Base-by-base conservation (phyloP, 2,797 vertebrate species). In the Artibeus lituratus region DNA sequence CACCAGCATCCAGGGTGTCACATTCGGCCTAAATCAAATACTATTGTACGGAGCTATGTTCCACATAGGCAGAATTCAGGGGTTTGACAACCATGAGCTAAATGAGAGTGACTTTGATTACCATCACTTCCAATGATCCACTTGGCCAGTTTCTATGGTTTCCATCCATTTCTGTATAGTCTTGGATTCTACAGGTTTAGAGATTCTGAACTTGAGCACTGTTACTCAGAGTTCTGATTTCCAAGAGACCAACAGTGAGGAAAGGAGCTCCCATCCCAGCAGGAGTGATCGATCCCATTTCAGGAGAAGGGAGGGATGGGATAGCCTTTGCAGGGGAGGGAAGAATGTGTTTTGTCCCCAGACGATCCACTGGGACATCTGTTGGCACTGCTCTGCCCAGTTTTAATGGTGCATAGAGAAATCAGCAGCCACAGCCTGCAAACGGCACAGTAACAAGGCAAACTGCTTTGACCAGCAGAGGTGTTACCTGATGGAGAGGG, bases 1-100 rank as follows among this genome's bases (percentile, higher is more conserved):
- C 0, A 0, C 5, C 24, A n/a, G 3, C 15, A 57, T 37, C 39
- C 72, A 26, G 19, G 0, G 39, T 16, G 9, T 55, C 32, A 47
- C 3, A 15, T 39, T 7, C 11, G 16, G 10, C 24, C 83, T 57
- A 73, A 57, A 42, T 57, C 26, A 57, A n/a, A 7, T 24, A 24
- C 53, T 77, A 7, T 16, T 49, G 11, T 6, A 9, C 9, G 11
- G 32, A 53, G 29, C 55, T 84, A 9, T 69, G 29, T 26, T 88
- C 29, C 62, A 55, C 18, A 35, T 29, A n/a, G 5, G 39, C 19
- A 76, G 35, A 84, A 35, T 70, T 39, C 37, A 57, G 73, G 22
- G 24, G 22, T 24, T 65, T 90, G 49, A 19, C 57, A 55, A 51
- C 16, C 10, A 16, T 76, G 21, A 22, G 21, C 47, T 39, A 10